These are phyloP conservation scores for Sebastes vulpes DNA, from an alignment of 2,797 vertebrate genomes.

Conservation along the genomic window DNA sequence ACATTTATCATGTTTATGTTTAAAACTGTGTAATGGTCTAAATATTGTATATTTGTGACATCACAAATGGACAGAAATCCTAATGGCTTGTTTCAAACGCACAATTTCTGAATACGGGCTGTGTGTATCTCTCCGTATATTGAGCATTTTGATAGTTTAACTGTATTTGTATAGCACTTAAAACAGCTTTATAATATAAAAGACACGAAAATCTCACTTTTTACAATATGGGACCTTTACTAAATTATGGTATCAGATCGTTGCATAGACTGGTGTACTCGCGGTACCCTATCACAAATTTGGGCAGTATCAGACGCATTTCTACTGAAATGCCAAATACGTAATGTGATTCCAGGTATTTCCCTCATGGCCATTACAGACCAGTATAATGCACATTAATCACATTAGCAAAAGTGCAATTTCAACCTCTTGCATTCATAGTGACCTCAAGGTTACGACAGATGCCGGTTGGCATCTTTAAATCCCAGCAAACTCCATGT, in stretches of 20 bases:
- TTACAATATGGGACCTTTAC: too few species aligned
- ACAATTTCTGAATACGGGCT: too few species aligned
- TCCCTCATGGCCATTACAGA: neutral
- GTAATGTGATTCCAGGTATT: neutral
- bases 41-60: too few species aligned
- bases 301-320: neutral
- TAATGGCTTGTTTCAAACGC: too few species aligned
- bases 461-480: neutral
- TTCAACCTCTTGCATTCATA: conserved; percentile 1
- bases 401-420: neutral
- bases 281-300: neutral
- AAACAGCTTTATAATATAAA: too few species aligned
- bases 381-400: neutral
- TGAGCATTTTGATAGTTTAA: too few species aligned
- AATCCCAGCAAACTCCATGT: neutral
- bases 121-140: too few species aligned
- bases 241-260: neutral
- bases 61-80: too few species aligned
- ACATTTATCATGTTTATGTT: too few species aligned
- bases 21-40: too few species aligned
- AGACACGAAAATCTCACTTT: too few species aligned
- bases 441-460: neutral
- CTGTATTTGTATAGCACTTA: too few species aligned
- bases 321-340: neutral
- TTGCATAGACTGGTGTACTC: neutral